Base-by-base conservation (phyloP, 1,140 invertebrate genomes). In the Zaprionus africanus region DNA sequence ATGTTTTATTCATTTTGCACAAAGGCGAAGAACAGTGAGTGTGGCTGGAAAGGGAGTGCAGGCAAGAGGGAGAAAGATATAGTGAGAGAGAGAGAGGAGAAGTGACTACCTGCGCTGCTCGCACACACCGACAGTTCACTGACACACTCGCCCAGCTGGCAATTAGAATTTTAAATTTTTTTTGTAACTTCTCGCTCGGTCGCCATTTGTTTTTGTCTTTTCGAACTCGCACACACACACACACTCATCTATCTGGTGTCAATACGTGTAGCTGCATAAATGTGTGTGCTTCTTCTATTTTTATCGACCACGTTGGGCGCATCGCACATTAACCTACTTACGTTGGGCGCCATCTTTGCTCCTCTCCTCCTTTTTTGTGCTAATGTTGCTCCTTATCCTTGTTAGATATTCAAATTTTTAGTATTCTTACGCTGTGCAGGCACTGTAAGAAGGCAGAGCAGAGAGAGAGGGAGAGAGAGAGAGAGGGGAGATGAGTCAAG, bases 1-100 rank as follows among this genome's bases (percentile, higher is more conserved):
- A 87, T 87, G 83, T 87, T 87, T 87, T 87, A 87, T 87, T 87
- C 83, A 87, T 87, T 87, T 82, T 79, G 81, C 79, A 76, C 68
- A 72, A 72, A 72, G 64, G 62, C 68, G 56, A 76, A 46, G 54
- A 43, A 60, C 43, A 59, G 53, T 49, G 66, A 53, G 34, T 59
- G 43, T 22, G 34, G 36, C 9, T 28, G 28, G 6, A n/a, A 7
- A 31, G 28, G 28, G 7, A 4, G n/a, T 1, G 17, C 0, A 34
- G 3, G n/a, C 9, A 12, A 22, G 17, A 15, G 9, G 19, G 56
- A 46, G 75, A 22, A n/a, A n/a, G n/a, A n/a, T n/a, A n/a, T n/a
- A n/a, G 13, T 22, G 2, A 78, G 51, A 53, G 64, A 64, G 60
- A 76, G 60, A 43, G 19, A 34, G 24, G 22, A 9, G 22, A 9